Evolutionary conservation across 2,888 invertebrate genomes (phyloP), one percentile per base, ranked within the genome.

Genomic region (Nesidiocoris tenuis): DNA sequence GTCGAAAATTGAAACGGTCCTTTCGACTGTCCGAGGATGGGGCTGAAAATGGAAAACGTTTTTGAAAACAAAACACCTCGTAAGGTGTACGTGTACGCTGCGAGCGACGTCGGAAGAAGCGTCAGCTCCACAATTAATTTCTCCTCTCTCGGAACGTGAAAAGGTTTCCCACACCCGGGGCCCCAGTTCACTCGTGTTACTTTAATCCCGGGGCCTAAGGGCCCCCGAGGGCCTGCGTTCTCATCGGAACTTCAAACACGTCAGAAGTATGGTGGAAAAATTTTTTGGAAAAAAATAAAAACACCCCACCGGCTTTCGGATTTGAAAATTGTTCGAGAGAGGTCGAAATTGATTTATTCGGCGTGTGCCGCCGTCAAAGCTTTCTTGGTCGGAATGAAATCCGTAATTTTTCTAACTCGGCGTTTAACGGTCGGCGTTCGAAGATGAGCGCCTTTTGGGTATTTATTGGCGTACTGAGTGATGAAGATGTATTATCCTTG

Each of bases 171-270:
- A 39, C 39, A 39, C 39, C 39, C 39, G 39, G 5, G 12, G 39
- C 5, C 39, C 39, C 39, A 39, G 39, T n/a, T n/a, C n/a, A n/a
- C n/a, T n/a, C n/a, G n/a, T 39, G 39, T 39, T 39, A 39, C 39
- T 39, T 12, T 39, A 39, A 39, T 39, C 39, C 39, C 12, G 39
- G 12, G 39, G 39, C 3, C 39, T 39, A 39, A 39, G 59, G 70
- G 61, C 70, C 70, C 61, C 56, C n/a, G 67, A 22, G 67, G 54
- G 2, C 56, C n/a, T 18, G 25, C 59, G 59, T 70, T 70, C 70
- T 70, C 70, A 70, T 70, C 70, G 70, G 70, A 59, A 70, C 70
- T 23, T 70, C 70, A 70, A 70, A 70, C 70, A 70, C 17, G 70
- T 70, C 59, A 59, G 12, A 39, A 39, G 3, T 7, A 39, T 7